phyloP scores from a whole-genome alignment of 1,140 invertebrate species.

The Psilanteris sp. region DNA sequence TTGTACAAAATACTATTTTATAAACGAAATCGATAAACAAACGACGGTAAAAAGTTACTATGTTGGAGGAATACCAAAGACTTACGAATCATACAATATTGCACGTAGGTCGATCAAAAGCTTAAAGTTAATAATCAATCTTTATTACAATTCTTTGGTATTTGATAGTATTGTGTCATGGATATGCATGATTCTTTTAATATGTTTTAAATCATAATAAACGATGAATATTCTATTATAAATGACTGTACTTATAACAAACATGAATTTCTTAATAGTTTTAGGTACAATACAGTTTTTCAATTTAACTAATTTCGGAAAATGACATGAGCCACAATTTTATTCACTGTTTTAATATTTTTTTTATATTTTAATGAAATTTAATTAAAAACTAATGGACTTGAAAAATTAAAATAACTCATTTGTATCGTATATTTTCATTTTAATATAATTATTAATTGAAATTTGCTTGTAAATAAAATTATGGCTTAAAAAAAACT shows the following conservation, averaged over 20 bases:
- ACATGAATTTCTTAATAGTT: constrained; percentile 6
- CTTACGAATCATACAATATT: constrained; percentile 35
- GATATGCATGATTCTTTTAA: constrained; percentile 68
- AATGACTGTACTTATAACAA: too few species aligned
- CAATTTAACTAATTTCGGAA: too few species aligned
- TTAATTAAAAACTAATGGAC: too few species aligned
- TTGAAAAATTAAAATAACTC: too few species aligned
- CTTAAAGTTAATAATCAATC: constrained; percentile 28
- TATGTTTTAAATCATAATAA: constrained; percentile 49
- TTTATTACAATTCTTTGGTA: constrained; percentile 50
- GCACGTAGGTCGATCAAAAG: constrained; percentile 23
- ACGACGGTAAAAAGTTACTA: constrained; percentile 34
- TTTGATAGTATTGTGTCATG: constrained; percentile 63
- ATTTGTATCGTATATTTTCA: too few species aligned
- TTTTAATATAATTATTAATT: too few species aligned
- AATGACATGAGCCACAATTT: too few species aligned
- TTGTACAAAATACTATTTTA: constrained; percentile 17
- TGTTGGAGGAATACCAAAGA: constrained; percentile 35
- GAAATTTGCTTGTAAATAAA: constrained; percentile 11
- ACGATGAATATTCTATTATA: constrained; percentile 1
- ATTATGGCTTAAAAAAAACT: constrained; percentile 3
- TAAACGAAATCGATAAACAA: constrained; percentile 25
- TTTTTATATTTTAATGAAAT: too few species aligned
- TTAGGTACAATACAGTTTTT: too few species aligned
- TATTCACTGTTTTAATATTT: too few species aligned